Conservation (phyloP, 37 sponge, comb jelly and placozoan species). For the Bolinopsis microptera region DNA sequence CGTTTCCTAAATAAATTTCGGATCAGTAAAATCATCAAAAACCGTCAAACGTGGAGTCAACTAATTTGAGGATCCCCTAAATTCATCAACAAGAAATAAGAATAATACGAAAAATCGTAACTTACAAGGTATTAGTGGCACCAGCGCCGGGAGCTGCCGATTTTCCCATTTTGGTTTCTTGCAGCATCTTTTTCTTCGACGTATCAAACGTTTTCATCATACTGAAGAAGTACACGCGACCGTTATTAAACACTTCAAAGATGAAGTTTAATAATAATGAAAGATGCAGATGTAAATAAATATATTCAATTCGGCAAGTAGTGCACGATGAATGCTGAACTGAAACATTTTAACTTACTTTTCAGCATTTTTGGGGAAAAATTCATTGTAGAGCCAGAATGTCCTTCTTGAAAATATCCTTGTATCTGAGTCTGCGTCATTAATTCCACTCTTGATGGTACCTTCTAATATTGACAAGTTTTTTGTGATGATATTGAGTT, state of each 20-base stretch:
- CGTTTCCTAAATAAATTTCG: background rate
- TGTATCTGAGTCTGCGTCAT: conserved; percentile 41
- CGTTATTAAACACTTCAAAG: too few relatives aligned
- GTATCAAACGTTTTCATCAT: conserved; percentile 31
- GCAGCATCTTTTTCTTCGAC: conserved; percentile 27
- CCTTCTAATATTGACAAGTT: background rate
- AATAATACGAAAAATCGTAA: too few relatives aligned
- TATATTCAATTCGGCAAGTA: background rate
- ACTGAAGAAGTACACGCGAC: background rate
- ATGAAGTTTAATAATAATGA: too few relatives aligned
- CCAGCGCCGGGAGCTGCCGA: background rate
- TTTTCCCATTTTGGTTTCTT: conserved; percentile 6
- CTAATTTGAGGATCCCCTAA: too few relatives aligned
- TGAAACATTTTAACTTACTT: conserved; percentile 4
- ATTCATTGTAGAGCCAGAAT: background rate
- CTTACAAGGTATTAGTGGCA: background rate
- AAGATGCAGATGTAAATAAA: too few relatives aligned
- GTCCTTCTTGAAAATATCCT: background rate
- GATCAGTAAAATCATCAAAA: background rate
- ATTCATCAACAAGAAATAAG: background rate
- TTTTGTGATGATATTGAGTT: background rate
- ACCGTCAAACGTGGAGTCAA: too few relatives aligned
- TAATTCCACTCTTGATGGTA: conserved; percentile 13
- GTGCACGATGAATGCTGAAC: too few relatives aligned
- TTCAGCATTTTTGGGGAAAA: conserved; percentile 47